Evolutionary conservation across 2,888 invertebrate genomes (phyloP), one percentile per base, ranked within the genome.

Genomic region (Aphrophora alni): DNA sequence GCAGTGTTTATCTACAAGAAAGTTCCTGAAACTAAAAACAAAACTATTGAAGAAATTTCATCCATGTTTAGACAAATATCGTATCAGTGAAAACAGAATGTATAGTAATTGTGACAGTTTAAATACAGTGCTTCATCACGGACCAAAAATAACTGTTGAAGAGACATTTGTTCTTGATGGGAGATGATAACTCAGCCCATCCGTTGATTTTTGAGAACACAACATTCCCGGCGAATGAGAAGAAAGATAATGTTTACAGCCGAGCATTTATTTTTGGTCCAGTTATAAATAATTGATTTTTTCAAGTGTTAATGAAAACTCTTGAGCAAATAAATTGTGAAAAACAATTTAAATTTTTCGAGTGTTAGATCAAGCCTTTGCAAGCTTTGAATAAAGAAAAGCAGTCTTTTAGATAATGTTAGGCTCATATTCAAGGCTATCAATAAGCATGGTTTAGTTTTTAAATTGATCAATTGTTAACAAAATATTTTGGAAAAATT

Each of bases 1-100:
- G 91, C 93, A 73, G n/a, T 94, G 1, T 97, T 97, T 89, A 95
- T 96, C 33, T 94, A 90, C 87, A 92, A 93, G 87, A 95, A 94
- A 88, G 95, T 97, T 0, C 97, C 97, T 0, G 97, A 97, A 88
- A 97, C 97, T 0, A 97, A 95, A 88, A 95, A 95, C 88, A 95
- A 94, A 86, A 93, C 95, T 0, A 91, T 94, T 75, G 96, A 96
- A 87, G 96, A 97, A 87, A 95, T 97, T 75, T 93, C 94, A 0
- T 93, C 94, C 25, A 92, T 94, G 92, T 95, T 95, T 88, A 91
- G 95, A 85, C 95, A 95, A 85, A 90, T 90, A 85, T 91, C 91
- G 33, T 92, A 91, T 89, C 92, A 89, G 89, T 89, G 86, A 91
- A 85, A 59, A 21, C 21, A 59, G 2, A 21, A 14, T 3, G 2